A percentile compares a stretch with the other conserved stretches of the same genome.
Conservation (phyloP, 2,888 invertebrate genomes). For the Sepiola atlantica region DNA sequence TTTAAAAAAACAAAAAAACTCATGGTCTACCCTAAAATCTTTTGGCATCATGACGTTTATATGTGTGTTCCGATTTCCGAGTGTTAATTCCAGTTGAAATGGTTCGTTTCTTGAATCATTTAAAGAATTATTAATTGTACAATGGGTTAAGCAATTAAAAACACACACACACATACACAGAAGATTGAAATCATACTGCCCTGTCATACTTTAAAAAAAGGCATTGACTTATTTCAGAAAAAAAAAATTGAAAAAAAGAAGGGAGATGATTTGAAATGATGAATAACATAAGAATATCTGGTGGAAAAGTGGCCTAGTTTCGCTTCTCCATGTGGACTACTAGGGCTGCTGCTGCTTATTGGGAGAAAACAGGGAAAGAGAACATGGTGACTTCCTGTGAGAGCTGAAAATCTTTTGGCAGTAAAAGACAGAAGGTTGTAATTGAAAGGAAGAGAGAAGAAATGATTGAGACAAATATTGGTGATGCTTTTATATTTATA, state of each 20-base stretch:
- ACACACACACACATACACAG: too few relatives aligned
- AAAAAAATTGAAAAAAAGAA: not conserved
- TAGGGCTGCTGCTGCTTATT: not conserved
- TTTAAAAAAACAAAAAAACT: too few relatives aligned
- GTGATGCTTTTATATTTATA: too few relatives aligned
- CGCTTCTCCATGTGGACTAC: not conserved
- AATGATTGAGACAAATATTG: not conserved
- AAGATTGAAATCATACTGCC: not conserved
- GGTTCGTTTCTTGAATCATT: not conserved
- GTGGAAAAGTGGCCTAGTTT: not conserved
- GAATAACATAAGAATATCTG: not conserved
- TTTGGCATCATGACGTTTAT: too few relatives aligned
- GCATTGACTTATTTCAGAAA: not conserved
- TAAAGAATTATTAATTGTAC: not conserved
- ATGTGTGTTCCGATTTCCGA: too few relatives aligned
- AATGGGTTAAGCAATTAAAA: not conserved
- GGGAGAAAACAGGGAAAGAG: not conserved
- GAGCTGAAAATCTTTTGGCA: not conserved
- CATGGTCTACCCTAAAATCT: too few relatives aligned
- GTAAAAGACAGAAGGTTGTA: not conserved
- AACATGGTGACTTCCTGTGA: slow-evolving; percentile 14
- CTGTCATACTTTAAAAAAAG: not conserved
- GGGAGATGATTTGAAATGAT: not conserved
- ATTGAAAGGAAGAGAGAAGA: not conserved
- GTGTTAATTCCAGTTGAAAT: not conserved